Percentiles rank a stretch among this genome's conserved stretches.
Conservation (phyloP, 1,140 invertebrate species). For the Eubasilissa regina region DNA sequence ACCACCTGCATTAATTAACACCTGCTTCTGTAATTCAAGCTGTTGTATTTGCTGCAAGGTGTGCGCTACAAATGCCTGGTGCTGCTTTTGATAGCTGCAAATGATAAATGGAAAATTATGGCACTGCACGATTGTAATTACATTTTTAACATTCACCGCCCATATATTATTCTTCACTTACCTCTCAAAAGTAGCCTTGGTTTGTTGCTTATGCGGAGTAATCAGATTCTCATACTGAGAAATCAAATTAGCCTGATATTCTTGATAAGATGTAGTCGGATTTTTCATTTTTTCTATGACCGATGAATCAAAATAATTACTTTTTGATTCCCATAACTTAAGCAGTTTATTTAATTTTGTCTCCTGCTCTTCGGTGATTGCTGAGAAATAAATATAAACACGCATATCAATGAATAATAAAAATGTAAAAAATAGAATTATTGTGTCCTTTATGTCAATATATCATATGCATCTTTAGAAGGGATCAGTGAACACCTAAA, state of each 20-base stretch:
- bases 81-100: conserved; percentile 88
- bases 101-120: conserved; percentile 17
- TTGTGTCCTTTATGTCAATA: too few species aligned
- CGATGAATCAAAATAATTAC: conserved; percentile 90
- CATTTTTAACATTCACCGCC: neutral
- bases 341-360: conserved; percentile 93
- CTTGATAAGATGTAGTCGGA: conserved; percentile 84
- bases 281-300: conserved; percentile 90
- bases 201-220: conserved; percentile 80
- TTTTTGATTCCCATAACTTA: conserved; percentile 96
- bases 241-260: conserved; percentile 88
- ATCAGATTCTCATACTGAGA: conserved; percentile 84
- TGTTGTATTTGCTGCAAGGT: conserved; percentile 90
- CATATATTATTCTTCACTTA: conserved; percentile 60
- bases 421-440: too few species aligned
- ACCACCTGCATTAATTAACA: conserved; percentile 73
- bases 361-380: conserved; percentile 88
- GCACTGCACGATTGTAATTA: neutral
- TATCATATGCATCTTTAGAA: too few species aligned
- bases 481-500: too few species aligned
- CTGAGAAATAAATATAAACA: conserved; percentile 67
- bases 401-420: too few species aligned
- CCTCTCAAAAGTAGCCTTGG: conserved; percentile 84
- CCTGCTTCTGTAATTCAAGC: conserved; percentile 85
- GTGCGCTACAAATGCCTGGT: conserved; percentile 95